Evolutionary conservation across 2,113 vertebrate genomes (phyloP).

Genomic region (Myrmophylax atrothorax): DNA sequence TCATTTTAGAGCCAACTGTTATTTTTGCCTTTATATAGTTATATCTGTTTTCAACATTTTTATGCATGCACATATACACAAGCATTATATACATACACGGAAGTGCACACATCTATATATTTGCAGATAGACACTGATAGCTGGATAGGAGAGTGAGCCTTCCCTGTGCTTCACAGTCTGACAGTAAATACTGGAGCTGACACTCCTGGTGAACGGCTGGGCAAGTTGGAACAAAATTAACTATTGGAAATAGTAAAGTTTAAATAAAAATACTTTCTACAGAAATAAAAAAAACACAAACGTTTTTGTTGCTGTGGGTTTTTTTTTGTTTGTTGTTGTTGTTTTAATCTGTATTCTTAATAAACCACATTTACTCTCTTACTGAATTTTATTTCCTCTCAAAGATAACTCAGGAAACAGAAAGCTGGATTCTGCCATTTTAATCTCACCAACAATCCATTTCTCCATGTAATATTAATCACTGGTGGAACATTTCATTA

Average conservation of each 20-base stretch:
- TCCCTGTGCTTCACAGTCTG: background rate
- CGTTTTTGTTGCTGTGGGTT: background rate
- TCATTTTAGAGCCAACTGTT: background rate
- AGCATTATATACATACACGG: background rate
- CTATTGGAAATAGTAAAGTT: background rate
- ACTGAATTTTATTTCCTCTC: background rate
- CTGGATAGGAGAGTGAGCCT: background rate
- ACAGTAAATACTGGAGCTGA: background rate
- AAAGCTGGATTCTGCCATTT: background rate
- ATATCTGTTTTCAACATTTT: background rate
- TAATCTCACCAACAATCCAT: rapidly evolving
- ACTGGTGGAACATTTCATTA: background rate
- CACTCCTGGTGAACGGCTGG: background rate
- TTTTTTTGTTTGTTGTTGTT: too few relatives aligned
- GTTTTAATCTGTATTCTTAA: background rate
- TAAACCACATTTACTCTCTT: background rate
- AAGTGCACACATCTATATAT: background rate
- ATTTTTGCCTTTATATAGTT: background rate
- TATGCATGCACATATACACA: background rate
- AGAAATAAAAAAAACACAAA: background rate
- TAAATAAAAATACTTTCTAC: background rate
- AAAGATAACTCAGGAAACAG: background rate
- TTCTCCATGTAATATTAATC: background rate
- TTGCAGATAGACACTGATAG: background rate
- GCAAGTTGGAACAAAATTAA: background rate